Conservation (phyloP, 2,113 vertebrate species). For the Hydrolagus affinis region DNA sequence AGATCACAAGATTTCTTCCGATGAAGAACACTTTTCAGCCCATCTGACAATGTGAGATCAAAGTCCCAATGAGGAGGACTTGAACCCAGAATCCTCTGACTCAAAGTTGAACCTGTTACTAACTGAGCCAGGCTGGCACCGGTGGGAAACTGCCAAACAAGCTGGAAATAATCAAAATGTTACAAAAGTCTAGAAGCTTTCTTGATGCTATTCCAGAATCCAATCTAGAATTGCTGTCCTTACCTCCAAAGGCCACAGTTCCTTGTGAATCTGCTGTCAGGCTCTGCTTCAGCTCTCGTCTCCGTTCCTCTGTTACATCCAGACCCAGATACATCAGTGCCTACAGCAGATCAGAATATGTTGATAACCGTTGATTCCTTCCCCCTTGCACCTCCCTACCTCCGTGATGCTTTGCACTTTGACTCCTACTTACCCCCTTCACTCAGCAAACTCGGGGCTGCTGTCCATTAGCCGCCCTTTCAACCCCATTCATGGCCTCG, state of each 20-base stretch:
- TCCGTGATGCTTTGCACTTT: too few species aligned
- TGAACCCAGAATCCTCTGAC: too few species aligned
- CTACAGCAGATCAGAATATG: constrained; percentile 43
- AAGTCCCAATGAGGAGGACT: too few species aligned
- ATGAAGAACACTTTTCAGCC: too few species aligned
- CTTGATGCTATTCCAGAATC: too few species aligned
- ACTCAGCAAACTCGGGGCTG: too few species aligned
- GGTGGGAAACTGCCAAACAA: not conserved
- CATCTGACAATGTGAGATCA: too few species aligned
- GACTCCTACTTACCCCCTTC: too few species aligned
- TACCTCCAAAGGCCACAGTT: constrained; percentile 78
- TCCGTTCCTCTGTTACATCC: constrained; percentile 69
- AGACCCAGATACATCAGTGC: constrained; percentile 73
- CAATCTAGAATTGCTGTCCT: not conserved
- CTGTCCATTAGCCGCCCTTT: too few species aligned
- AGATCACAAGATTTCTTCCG: too few species aligned
- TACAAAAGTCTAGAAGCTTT: not conserved
- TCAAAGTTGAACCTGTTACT: too few species aligned
- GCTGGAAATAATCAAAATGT: too few species aligned
- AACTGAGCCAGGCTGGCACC: not conserved
- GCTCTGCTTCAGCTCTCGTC: constrained; percentile 58
- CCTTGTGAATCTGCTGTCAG: constrained; percentile 73
- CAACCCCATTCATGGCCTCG: not conserved
- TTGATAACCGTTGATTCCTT: not conserved
- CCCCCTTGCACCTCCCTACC: not conserved